These are phyloP conservation scores for Phytoseiulus persimilis DNA, from an alignment of 2,888 invertebrate species.

Conservation along the genomic window DNA sequence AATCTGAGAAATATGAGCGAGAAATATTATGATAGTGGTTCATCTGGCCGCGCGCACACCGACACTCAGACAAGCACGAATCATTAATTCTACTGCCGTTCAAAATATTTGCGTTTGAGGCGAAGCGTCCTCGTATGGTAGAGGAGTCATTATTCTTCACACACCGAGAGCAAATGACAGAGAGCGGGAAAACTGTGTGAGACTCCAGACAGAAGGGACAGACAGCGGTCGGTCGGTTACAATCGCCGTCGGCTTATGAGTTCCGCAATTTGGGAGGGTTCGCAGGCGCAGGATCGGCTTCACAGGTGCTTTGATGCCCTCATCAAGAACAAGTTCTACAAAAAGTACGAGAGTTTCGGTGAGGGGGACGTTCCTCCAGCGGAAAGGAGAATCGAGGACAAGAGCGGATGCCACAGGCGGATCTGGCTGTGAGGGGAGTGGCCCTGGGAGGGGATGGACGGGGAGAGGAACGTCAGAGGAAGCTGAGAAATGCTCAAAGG, in stretches of 20 bases:
- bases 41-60: not conserved
- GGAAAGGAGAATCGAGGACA: no score
- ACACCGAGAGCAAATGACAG: not conserved
- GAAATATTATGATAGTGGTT: not conserved
- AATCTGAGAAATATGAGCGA: not conserved
- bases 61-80: not conserved
- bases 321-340: not conserved
- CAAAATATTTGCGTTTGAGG: not conserved
- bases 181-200: not conserved
- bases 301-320: not conserved
- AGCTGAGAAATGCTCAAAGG: no score
- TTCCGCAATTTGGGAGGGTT: not conserved
- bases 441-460: no score
- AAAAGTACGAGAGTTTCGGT: not conserved
- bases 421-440: no score
- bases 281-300: not conserved
- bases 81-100: constrained; percentile 5
- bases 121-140: not conserved
- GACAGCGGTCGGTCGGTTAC: not conserved
- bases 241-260: not conserved
- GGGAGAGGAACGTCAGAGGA: not conserved
- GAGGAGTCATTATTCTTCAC: not conserved
- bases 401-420: not conserved
- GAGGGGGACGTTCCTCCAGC: not conserved
- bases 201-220: not conserved